phyloP scores from a whole-genome alignment of 2,888 invertebrate species.

The Alcis repandata region DNA sequence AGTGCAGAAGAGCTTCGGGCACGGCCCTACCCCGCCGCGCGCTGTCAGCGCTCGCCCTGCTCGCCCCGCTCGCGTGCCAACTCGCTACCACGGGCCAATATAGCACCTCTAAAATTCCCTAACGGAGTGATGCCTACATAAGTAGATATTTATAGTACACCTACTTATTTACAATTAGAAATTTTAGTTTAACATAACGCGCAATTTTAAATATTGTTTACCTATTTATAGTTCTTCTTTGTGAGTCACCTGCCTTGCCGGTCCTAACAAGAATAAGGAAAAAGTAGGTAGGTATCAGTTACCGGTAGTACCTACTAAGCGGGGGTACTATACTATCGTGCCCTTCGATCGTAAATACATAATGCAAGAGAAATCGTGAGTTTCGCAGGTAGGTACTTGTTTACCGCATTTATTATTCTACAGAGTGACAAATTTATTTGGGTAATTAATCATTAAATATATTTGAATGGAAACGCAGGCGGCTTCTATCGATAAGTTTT shows the following conservation, averaged over 20 bases:
- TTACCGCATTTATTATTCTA: no score
- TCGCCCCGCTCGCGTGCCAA: conserved; percentile 61
- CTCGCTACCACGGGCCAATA: conserved; percentile 67
- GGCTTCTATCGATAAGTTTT: not conserved
- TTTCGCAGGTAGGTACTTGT: no score
- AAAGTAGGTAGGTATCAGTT: no score
- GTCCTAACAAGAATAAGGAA: no score
- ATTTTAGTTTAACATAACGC: no score
- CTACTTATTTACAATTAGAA: not conserved
- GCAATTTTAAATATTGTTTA: not conserved
- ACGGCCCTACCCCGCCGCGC: conserved; percentile 65
- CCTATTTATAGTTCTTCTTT: not conserved
- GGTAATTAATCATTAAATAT: not conserved
- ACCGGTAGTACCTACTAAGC: no score
- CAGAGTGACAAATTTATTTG: no score
- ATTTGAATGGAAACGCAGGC: conserved; percentile 10
- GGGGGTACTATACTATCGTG: no score
- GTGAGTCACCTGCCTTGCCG: no score
- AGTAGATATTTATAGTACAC: conserved; percentile 15
- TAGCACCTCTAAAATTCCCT: conserved; percentile 70
- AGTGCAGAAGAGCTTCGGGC: conserved; percentile 76
- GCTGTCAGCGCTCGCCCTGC: conserved; percentile 54
- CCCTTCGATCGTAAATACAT: not conserved
- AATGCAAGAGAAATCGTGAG: no score
- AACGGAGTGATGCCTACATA: conserved; percentile 49